Evolutionary conservation across 2,888 invertebrate species (phyloP).

Genomic region (Epinotia nisella): DNA sequence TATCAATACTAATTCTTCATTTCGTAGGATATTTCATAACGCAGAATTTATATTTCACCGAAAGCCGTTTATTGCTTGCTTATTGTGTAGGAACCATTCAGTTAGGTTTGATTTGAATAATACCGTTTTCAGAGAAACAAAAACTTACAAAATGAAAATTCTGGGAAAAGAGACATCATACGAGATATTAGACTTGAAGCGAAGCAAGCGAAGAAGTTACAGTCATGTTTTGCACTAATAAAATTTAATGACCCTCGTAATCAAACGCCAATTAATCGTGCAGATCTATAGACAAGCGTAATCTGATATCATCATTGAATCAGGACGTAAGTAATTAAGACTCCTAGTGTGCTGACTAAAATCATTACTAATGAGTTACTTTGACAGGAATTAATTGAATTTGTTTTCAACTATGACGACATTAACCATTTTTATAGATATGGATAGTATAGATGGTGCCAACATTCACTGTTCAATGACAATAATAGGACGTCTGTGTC

Average conservation of each 20-base stretch:
- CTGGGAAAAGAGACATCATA: background rate
- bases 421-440: too few relatives aligned
- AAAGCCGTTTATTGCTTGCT: too few relatives aligned
- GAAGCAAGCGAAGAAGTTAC: slow-evolving; percentile 3
- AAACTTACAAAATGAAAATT: background rate
- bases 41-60: too few relatives aligned
- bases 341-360: background rate
- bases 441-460: background rate
- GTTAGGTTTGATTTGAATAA: too few relatives aligned
- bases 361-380: background rate
- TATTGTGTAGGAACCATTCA: too few relatives aligned
- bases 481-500: background rate
- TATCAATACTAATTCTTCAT: too few relatives aligned
- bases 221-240: slow-evolving; percentile 34
- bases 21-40: too few relatives aligned
- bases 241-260: slow-evolving; percentile 24
- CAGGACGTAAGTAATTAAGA: background rate
- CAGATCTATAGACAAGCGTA: slow-evolving; percentile 10
- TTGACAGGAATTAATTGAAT: too few relatives aligned
- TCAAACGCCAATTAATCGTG: slow-evolving; percentile 17
- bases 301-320: background rate
- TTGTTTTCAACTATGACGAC: too few relatives aligned
- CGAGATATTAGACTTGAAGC: too few relatives aligned
- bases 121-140: background rate
- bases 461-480: background rate